Percentiles rank a stretch among this genome's conserved stretches.
Evolutionary conservation across 2,113 vertebrate species (phyloP).

Genomic region (Psilopogon haemacephalus): DNA sequence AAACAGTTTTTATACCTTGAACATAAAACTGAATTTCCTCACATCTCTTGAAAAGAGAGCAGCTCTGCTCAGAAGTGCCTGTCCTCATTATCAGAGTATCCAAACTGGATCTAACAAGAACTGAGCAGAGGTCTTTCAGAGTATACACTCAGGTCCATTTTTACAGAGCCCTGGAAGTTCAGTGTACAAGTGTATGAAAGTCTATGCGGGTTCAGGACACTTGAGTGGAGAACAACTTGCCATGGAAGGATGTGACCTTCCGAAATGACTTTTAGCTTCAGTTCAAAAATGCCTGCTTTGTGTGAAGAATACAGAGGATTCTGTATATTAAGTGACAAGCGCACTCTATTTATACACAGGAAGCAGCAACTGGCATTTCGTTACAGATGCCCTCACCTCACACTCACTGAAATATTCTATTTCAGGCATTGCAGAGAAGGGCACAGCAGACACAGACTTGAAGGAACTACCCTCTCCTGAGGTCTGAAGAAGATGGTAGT

Average conservation of each 20-base stretch:
- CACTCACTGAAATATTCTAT: constrained; percentile 18
- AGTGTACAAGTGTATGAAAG: not conserved
- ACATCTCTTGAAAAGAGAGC: not conserved
- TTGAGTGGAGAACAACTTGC: not conserved
- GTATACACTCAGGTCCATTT: not conserved
- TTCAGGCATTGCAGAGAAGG: constrained; percentile 3
- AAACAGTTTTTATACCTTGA: not conserved
- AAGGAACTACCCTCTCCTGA: not conserved
- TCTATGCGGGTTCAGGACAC: not conserved
- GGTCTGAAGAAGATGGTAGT: not conserved
- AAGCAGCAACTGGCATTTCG: constrained; percentile 7
- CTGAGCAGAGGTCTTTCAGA: not conserved
- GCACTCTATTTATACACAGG: not conserved
- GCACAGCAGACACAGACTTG: not conserved
- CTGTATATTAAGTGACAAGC: constrained; percentile 18
- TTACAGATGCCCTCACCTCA: constrained; percentile 15
- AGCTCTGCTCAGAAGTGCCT: not conserved
- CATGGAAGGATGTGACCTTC: constrained; percentile 26
- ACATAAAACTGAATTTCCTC: not conserved
- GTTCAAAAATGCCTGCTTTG: constrained; percentile 15
- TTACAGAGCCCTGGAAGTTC: not conserved
- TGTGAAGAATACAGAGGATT: constrained; percentile 12
- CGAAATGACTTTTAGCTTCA: not conserved
- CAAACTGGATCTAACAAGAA: not conserved
- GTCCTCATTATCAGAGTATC: not conserved